These are phyloP conservation scores for Chrysemys picta DNA, from an alignment of 2,113 vertebrate species.

Conservation along the genomic window DNA sequence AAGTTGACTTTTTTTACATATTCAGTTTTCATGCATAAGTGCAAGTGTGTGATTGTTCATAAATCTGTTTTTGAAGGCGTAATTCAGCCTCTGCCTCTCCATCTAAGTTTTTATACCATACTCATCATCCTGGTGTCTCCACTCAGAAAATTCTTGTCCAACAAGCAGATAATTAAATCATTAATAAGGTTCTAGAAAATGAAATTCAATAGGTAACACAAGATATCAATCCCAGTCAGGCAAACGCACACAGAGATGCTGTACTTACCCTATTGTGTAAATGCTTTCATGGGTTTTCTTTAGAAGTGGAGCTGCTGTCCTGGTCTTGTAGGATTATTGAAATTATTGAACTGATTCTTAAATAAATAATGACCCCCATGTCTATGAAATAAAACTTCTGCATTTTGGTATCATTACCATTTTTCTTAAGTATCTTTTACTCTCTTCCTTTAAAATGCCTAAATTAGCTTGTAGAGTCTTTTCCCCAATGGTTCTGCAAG, in stretches of 20 bases:
- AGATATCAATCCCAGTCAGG: neutral
- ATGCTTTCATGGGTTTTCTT: constrained; percentile 38
- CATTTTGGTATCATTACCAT: neutral
- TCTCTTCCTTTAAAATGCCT: neutral
- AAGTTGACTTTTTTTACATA: neutral
- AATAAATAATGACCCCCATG: constrained; percentile 40
- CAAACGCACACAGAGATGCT: neutral
- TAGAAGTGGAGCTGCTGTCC: constrained; percentile 42
- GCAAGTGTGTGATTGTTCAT: constrained; percentile 21
- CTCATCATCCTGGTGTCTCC: neutral
- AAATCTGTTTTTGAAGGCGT: constrained; percentile 54
- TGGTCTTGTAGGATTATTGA: constrained; percentile 19
- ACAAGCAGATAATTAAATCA: constrained; percentile 56
- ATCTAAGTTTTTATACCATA: constrained; percentile 1
- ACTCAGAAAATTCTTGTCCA: constrained; percentile 17
- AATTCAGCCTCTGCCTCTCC: constrained; percentile 34
- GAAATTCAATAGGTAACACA: neutral
- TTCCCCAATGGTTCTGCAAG: neutral
- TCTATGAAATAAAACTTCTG: neutral
- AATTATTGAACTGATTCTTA: constrained; percentile 30
- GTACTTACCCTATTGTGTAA: neutral
- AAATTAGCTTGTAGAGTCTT: neutral
- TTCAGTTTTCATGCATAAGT: constrained; percentile 54
- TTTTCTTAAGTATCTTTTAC: neutral
- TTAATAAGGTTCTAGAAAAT: constrained; percentile 40